Conservation (phyloP, 2,797 vertebrate genomes). For the Muraenolepis orangiensis region DNA sequence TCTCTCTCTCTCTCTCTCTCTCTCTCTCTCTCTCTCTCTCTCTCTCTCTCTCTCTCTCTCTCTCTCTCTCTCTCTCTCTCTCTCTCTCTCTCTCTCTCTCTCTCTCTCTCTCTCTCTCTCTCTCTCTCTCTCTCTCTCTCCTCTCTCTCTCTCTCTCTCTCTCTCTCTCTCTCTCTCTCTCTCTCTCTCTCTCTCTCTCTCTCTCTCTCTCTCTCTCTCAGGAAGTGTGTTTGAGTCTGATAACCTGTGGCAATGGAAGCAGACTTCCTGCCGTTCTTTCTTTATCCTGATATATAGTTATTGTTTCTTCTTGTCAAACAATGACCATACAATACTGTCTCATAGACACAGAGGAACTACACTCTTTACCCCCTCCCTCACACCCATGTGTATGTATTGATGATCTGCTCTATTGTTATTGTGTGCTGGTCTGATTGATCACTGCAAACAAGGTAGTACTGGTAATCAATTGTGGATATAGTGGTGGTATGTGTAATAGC, state of each 20-base stretch:
- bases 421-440: not conserved
- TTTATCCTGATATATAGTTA: not conserved
- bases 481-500: not conserved
- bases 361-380: not conserved
- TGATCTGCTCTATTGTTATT: not conserved
- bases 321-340: not conserved
- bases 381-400: not conserved
- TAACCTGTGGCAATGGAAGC: constrained; percentile 38
- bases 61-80: not conserved
- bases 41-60: not conserved
- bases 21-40: not conserved
- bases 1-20: not conserved
- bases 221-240: constrained; percentile 57
- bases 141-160: no score
- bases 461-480: not conserved
- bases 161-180: not conserved
- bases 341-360: not conserved
- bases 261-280: constrained; percentile 45
- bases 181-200: not conserved
- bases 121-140: no score
- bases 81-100: not conserved
- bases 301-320: constrained; percentile 15
- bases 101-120: no score
- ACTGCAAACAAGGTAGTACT: not conserved
- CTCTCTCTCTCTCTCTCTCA: constrained; percentile 16